Conservation (phyloP, 2,113 vertebrate species). For the Andinoacara biseriatus region DNA sequence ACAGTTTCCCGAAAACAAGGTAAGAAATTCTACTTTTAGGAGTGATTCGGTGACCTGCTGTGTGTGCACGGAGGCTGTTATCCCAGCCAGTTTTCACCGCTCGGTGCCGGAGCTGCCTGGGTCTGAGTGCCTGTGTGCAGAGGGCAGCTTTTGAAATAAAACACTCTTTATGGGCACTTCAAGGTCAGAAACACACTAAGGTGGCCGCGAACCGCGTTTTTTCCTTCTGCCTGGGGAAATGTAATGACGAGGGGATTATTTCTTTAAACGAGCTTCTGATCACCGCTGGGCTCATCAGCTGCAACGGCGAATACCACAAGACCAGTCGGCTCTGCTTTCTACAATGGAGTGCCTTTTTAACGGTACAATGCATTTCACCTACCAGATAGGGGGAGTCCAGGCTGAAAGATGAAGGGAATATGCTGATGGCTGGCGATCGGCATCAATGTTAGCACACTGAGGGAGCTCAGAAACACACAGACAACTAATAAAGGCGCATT, state of each 20-base stretch:
- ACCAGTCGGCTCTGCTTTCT: constrained; percentile 88
- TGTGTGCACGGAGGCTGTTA: constrained; percentile 39
- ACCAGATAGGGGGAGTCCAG: constrained; percentile 94
- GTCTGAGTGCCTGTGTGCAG: constrained; percentile 66
- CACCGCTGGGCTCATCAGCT: constrained; percentile 61
- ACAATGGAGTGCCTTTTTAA: constrained; percentile 91
- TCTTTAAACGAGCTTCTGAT: constrained; percentile 84
- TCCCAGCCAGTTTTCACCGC: constrained; percentile 78
- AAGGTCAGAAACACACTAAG: constrained; percentile 92
- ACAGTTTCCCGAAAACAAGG: constrained; percentile 87
- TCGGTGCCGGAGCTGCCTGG: constrained; percentile 80
- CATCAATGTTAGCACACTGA: constrained; percentile 82
- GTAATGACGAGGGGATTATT: constrained; percentile 85
- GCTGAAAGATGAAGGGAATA: constrained; percentile 84
- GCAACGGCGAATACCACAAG: constrained; percentile 94
- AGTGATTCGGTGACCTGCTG: constrained; percentile 45
- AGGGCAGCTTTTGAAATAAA: constrained; percentile 79
- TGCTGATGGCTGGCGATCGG: constrained; percentile 88
- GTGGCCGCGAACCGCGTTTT: constrained; percentile 81
- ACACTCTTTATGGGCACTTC: constrained; percentile 90
- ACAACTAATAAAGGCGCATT: constrained; percentile 68
- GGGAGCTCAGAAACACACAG: constrained; percentile 13
- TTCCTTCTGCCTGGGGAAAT: constrained; percentile 81
- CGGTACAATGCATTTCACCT: constrained; percentile 96
- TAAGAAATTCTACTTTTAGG: constrained; percentile 85